A percentile compares a stretch with the other conserved stretches of the same genome.
These are phyloP conservation scores for Ellobius talpinus DNA, from an alignment of 2,113 vertebrate species.

Conservation along the genomic window DNA sequence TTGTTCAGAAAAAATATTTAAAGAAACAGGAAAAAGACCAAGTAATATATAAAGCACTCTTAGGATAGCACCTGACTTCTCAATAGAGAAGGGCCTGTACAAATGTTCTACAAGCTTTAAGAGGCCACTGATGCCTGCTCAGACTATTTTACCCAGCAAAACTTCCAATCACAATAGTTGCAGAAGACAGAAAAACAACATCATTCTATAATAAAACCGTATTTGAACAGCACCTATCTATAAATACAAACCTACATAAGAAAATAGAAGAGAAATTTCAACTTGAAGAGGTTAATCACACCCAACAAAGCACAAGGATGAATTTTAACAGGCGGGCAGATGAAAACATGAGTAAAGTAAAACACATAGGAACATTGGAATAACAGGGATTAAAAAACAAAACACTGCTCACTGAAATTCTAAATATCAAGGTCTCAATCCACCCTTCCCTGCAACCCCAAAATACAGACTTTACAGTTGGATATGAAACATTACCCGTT, in stretches of 20 bases:
- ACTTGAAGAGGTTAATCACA: not conserved
- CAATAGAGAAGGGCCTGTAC: not conserved
- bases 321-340: not conserved
- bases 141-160: not conserved
- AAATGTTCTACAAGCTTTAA: not conserved
- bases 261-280: not conserved
- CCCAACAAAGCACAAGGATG: not conserved
- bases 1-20: not conserved
- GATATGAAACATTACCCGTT: not conserved
- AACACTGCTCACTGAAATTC: not conserved
- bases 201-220: not conserved
- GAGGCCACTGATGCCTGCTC: not conserved
- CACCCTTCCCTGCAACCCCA: not conserved
- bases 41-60: not conserved
- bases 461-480: not conserved
- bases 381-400: not conserved
- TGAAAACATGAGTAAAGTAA: not conserved
- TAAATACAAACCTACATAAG: not conserved
- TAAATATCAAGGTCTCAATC: not conserved
- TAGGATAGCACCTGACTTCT: not conserved
- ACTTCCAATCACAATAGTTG: not conserved
- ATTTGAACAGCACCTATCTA: not conserved
- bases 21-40: not conserved
- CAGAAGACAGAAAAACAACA: not conserved
- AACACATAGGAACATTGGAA: not conserved